A percentile compares a stretch with the other conserved stretches of the same genome.
phyloP scores from a whole-genome alignment of 2,888 invertebrate genomes.

The Trisateles emortualis region DNA sequence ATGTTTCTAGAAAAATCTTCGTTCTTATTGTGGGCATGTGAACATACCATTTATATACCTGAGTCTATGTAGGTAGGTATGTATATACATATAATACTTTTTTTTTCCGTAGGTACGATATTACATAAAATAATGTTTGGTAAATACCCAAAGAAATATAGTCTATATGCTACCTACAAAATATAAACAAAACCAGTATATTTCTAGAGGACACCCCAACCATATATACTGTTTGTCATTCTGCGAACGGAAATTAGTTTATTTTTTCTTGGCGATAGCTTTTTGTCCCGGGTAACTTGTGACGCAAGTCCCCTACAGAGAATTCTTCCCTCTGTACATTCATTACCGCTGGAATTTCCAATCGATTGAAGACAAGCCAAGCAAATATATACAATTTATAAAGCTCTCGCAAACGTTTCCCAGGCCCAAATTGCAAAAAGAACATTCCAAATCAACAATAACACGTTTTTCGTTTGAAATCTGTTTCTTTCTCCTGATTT shows the following conservation, averaged over 20 bases:
- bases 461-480: conserved; percentile 2
- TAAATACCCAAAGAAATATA: too few relatives aligned
- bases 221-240: conserved; percentile 24
- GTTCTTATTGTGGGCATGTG: too few relatives aligned
- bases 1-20: too few relatives aligned
- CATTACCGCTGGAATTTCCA: conserved; percentile 61
- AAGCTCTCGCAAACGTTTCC: conserved; percentile 38
- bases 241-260: conserved; percentile 49
- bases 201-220: too few relatives aligned
- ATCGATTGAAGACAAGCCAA: conserved; percentile 60
- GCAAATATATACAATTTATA: conserved; percentile 56
- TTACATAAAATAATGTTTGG: too few relatives aligned
- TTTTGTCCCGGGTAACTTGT: conserved; percentile 38
- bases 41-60: too few relatives aligned
- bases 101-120: too few relatives aligned
- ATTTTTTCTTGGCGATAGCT: conserved; percentile 48
- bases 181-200: too few relatives aligned
- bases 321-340: conserved; percentile 47
- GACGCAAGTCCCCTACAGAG: conserved; percentile 44
- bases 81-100: too few relatives aligned
- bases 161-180: too few relatives aligned
- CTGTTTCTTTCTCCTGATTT: background rate
- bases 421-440: conserved; percentile 41
- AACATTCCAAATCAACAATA: conserved; percentile 11
- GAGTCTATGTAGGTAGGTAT: too few relatives aligned